Evolutionary conservation across 1,140 invertebrate species (phyloP), one percentile per base, ranked within the genome.

Genomic region (Riptortus pedestris): DNA sequence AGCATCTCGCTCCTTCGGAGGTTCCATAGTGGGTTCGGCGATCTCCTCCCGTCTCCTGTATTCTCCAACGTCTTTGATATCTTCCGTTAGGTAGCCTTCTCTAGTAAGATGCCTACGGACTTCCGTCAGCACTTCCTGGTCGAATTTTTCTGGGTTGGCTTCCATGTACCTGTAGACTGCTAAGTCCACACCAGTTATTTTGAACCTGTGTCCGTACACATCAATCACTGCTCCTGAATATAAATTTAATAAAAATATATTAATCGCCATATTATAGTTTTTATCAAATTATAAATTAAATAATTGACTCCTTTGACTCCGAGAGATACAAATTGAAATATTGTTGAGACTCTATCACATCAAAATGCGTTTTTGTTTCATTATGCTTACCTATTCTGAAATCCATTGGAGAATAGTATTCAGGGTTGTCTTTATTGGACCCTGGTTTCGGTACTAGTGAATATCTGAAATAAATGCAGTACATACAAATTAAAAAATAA

Each of bases 151-250:
- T 1, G 79, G 76, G 72, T 86, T 85, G n/a, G 79, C 79, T 68
- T 80, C 76, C 76, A 87, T 83, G 68, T 86, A 87, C 14, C 81
- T 76, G 70, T 84, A 85, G 1, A 86, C 84, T 68, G 79, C 83
- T 11, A 85, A 71, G 72, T 87, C 86, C 26, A 82, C 82, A 0
- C 83, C 84, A 16, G 77, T 80, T 43, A 87, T 82, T 45, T 80
- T 75, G 71, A 88, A 87, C 16, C 80, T 77, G 70, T 84, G 83
- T 67, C 80, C 79, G 70, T 83, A 85, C 1, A 85, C 74, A 9
- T 79, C 79, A 4, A 87, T 77, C 62, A 78, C 76, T 0, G 79
- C 80, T 16, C 83, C 85, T 80, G 68, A 3, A 63, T 51, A 67
- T 12, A 43, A 33, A 7, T n/a, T 28, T 4, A 2, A 3, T 48